phyloP scores from a whole-genome alignment of 2,113 vertebrate genomes.

The Peromyscus polionotus region DNA sequence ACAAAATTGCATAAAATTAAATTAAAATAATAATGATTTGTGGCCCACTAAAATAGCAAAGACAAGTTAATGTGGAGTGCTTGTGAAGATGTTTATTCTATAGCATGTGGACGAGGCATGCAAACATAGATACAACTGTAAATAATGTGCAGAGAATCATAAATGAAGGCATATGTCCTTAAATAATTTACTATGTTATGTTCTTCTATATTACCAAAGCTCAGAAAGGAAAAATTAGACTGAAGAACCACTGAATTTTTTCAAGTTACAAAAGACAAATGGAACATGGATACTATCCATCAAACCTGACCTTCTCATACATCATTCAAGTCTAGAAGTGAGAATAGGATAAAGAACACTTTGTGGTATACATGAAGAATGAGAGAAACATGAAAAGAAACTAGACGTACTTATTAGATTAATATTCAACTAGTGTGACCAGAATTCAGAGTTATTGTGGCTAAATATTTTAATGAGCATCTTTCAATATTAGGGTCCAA shows the following conservation, averaged over 20 bases:
- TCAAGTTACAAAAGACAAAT: background rate
- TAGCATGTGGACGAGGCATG: background rate
- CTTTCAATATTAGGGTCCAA: background rate
- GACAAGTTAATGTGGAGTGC: background rate
- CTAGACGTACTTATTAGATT: background rate
- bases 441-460: no score
- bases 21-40: background rate
- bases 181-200: background rate
- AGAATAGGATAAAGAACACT: background rate
- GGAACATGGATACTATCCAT: background rate
- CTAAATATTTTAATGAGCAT: background rate
- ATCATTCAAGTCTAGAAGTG: background rate
- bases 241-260: no score
- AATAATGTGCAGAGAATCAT: background rate
- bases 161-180: background rate
- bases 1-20: background rate
- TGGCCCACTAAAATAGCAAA: background rate
- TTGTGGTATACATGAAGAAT: background rate
- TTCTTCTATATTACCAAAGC: background rate
- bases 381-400: no score
- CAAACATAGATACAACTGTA: background rate
- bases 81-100: background rate
- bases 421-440: background rate
- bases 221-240: no score
- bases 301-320: background rate